phyloP scores from a whole-genome alignment of 2,888 invertebrate genomes.

The Philereme transversata region DNA sequence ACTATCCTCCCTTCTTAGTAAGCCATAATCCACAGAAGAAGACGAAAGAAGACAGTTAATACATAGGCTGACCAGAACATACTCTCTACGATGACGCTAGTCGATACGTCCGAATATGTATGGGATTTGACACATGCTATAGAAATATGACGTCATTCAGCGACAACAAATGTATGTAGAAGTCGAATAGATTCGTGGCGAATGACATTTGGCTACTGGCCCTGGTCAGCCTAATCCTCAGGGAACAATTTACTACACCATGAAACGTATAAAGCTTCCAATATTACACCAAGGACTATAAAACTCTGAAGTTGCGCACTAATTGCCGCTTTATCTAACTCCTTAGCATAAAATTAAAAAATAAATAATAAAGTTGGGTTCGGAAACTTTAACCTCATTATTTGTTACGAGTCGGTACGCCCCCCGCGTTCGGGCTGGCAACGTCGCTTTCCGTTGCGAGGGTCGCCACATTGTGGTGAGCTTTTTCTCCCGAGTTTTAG shows the following conservation, averaged over 20 bases:
- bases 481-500: slow-evolving; percentile 52
- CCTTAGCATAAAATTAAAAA: slow-evolving; percentile 46
- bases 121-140: too few relatives aligned
- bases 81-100: too few relatives aligned
- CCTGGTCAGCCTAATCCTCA: too few relatives aligned
- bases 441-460: slow-evolving; percentile 63
- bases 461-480: slow-evolving; percentile 56
- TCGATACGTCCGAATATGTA: too few relatives aligned
- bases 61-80: too few relatives aligned
- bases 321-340: slow-evolving; percentile 39
- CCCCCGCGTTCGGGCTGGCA: slow-evolving; percentile 65
- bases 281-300: slow-evolving; percentile 23
- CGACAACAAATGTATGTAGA: too few relatives aligned
- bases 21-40: too few relatives aligned
- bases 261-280: slow-evolving; percentile 24
- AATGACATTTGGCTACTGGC: too few relatives aligned
- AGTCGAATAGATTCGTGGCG: too few relatives aligned
- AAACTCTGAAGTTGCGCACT: slow-evolving; percentile 32
- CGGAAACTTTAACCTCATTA: slow-evolving; percentile 82
- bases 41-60: too few relatives aligned
- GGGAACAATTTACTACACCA: slow-evolving; percentile 13
- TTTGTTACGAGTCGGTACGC: slow-evolving; percentile 56
- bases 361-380: slow-evolving; percentile 63
- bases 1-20: too few relatives aligned
- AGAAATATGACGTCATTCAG: too few relatives aligned